These are phyloP conservation scores for Hoplodrina ambigua DNA, from an alignment of 2,888 invertebrate species.

Conservation along the genomic window DNA sequence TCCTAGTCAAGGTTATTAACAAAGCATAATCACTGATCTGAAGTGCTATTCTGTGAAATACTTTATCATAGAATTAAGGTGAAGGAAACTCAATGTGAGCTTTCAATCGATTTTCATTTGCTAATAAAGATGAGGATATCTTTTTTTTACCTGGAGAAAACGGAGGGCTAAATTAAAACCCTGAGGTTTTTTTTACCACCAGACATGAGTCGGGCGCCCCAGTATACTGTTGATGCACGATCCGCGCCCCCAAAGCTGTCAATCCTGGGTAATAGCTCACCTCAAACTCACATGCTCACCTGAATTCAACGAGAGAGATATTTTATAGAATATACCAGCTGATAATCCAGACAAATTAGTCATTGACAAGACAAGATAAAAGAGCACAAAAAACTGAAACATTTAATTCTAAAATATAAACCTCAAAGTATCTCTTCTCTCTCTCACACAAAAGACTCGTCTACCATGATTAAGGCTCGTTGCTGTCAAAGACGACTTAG, in stretches of 20 bases:
- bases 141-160: too few relatives aligned
- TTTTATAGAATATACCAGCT: not conserved
- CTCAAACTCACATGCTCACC: not conserved
- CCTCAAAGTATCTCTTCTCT: not conserved
- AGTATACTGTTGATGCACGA: too few relatives aligned
- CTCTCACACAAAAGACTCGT: constrained; percentile 1
- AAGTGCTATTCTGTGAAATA: not conserved
- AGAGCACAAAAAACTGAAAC: not conserved
- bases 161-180: too few relatives aligned
- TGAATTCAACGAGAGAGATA: not conserved
- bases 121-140: too few relatives aligned
- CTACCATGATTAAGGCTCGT: constrained; percentile 34
- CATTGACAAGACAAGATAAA: not conserved
- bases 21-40: too few relatives aligned
- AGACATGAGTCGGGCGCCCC: too few relatives aligned
- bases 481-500: constrained; percentile 37
- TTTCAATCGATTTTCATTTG: too few relatives aligned
- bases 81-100: not conserved
- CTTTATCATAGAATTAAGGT: not conserved
- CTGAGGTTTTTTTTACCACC: too few relatives aligned
- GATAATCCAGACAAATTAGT: not conserved
- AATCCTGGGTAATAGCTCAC: not conserved
- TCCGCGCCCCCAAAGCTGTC: not conserved
- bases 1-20: too few relatives aligned
- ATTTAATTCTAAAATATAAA: constrained; percentile 14